phyloP scores from a whole-genome alignment of 2,113 vertebrate species.

The rat (Rattus norvegicus) region DNA sequence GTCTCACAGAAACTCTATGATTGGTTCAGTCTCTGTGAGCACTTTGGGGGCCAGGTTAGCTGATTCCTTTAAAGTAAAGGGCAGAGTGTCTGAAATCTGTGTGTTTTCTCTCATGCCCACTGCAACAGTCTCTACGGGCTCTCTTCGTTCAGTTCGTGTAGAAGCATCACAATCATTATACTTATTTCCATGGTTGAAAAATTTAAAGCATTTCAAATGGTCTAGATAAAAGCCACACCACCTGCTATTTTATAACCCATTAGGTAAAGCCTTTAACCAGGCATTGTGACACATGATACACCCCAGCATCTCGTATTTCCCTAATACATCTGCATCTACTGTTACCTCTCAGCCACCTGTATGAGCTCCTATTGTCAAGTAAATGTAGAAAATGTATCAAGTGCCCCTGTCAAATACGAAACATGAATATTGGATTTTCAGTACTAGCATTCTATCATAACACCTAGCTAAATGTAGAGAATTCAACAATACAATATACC shows the following conservation, averaged over 20 bases:
- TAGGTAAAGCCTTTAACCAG: neutral
- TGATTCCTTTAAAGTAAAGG: neutral
- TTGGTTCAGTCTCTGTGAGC: neutral
- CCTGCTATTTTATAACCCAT: neutral
- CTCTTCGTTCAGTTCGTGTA: neutral
- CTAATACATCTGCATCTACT: neutral
- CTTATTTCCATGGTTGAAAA: neutral
- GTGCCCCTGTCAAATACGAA: neutral
- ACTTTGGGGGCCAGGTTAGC: neutral
- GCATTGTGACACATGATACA: neutral
- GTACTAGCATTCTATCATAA: neutral
- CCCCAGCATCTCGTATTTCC: neutral
- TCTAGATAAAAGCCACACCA: neutral
- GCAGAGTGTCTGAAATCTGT: neutral
- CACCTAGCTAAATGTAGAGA: neutral
- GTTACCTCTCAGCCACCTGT: conserved; percentile 18
- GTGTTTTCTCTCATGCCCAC: neutral
- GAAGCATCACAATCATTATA: neutral
- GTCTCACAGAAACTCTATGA: neutral
- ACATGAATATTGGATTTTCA: neutral
- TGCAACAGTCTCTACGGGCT: neutral
- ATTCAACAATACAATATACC: neutral
- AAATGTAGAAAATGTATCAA: neutral
- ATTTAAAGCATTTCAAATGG: neutral
- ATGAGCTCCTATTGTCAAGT: neutral